Conservation (phyloP, 2,113 vertebrate species). For the Oophaga pumilio region DNA sequence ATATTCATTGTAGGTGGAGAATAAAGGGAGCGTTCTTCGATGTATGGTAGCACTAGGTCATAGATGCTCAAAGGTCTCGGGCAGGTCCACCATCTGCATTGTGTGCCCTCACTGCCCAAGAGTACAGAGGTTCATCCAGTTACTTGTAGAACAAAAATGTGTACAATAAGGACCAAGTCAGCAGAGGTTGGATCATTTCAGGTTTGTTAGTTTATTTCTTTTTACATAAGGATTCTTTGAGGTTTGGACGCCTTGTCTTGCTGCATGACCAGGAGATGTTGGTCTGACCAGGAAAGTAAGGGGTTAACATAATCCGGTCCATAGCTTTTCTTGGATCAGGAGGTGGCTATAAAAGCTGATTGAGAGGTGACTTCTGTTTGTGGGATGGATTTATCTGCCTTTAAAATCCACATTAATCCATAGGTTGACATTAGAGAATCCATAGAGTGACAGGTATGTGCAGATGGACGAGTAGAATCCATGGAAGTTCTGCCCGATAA, state of each 20-base stretch:
- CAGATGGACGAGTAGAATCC: neutral
- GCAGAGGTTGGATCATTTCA: neutral
- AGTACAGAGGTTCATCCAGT: neutral
- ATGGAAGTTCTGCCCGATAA: neutral
- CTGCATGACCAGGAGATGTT: neutral
- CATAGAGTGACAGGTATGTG: constrained; percentile 1
- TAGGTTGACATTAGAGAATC: constrained; percentile 17
- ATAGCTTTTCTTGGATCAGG: neutral
- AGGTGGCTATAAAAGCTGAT: neutral
- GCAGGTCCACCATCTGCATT: neutral
- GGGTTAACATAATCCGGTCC: neutral
- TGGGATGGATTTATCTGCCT: neutral
- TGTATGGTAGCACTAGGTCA: neutral
- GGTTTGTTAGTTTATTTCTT: neutral
- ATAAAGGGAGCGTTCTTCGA: constrained; percentile 4
- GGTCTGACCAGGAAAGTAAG: neutral
- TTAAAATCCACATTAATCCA: constrained; percentile 19
- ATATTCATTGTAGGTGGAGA: neutral
- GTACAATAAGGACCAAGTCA: neutral
- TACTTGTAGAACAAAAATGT: neutral
- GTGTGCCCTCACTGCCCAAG: neutral
- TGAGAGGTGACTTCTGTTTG: neutral
- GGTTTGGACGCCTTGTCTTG: neutral
- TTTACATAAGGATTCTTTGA: neutral
- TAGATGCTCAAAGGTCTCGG: neutral